Evolutionary conservation across 2,797 vertebrate species (phyloP).

Genomic region (Allobates femoralis): DNA sequence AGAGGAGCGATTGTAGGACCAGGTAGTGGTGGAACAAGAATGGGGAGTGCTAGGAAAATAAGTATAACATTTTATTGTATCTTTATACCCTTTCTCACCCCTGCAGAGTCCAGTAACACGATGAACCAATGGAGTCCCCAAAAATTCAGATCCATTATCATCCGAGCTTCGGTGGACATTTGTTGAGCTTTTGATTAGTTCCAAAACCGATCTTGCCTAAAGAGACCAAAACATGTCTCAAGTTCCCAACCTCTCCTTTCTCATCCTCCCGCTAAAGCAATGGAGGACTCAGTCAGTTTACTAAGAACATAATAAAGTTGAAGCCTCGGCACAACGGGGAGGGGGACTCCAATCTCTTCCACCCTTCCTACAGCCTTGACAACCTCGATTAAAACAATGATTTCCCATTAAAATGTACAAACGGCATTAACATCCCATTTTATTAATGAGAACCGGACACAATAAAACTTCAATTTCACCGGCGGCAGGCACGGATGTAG

Average conservation of each 20-base stretch:
- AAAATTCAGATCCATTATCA: no score
- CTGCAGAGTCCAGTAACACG: no score
- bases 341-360: constrained; percentile 16
- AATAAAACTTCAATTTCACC: constrained; percentile 67
- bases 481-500: constrained; percentile 68
- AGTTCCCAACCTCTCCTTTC: background rate
- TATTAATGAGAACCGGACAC: constrained; percentile 40
- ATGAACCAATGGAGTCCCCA: no score
- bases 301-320: constrained; percentile 19
- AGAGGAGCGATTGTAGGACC: no score
- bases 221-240: background rate
- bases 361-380: constrained; percentile 30
- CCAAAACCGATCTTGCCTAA: background rate
- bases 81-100: no score
- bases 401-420: constrained; percentile 33
- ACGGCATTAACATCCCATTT: constrained; percentile 36
- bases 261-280: no score
- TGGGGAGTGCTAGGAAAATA: no score
- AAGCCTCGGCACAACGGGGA: background rate
- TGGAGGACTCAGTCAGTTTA: background rate
- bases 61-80: no score
- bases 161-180: no score
- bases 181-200: no score
- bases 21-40: no score
- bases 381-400: constrained; percentile 48